Conservation (phyloP, 2,113 vertebrate genomes). For the Pachypanchax playfairii region DNA sequence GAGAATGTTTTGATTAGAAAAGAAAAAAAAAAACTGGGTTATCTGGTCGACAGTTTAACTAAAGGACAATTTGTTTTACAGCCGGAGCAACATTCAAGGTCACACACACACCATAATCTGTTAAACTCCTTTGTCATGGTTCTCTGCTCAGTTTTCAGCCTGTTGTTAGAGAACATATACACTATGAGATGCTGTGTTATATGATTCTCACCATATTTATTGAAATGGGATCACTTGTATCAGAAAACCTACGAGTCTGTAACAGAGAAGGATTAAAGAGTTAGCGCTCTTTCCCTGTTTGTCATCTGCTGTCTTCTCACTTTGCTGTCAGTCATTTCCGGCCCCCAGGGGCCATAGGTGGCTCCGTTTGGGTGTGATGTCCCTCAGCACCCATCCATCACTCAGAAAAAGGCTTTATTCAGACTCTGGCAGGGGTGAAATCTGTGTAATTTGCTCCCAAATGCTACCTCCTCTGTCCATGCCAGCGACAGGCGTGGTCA, state of each 20-base stretch:
- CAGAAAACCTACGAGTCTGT: background rate
- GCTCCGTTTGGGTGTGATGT: slow-evolving; percentile 60
- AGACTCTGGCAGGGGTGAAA: slow-evolving; percentile 81
- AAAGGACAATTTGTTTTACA: slow-evolving; percentile 62
- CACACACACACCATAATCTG: background rate
- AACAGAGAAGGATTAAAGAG: slow-evolving; percentile 18
- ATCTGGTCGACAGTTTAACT: slow-evolving; percentile 47
- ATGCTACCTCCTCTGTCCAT: slow-evolving; percentile 63
- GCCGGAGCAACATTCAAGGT: slow-evolving; percentile 50
- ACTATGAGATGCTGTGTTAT: background rate
- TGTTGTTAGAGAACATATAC: slow-evolving; percentile 6
- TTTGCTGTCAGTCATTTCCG: slow-evolving; percentile 64
- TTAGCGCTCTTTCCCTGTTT: slow-evolving; percentile 23
- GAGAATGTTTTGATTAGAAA: slow-evolving; percentile 43
- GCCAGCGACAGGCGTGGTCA: slow-evolving; percentile 70
- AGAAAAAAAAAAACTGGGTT: slow-evolving; percentile 55
- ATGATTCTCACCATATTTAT: background rate
- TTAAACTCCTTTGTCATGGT: slow-evolving; percentile 3
- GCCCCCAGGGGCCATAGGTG: slow-evolving; percentile 58
- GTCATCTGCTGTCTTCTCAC: slow-evolving; percentile 36
- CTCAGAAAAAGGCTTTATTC: slow-evolving; percentile 71
- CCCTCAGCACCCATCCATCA: slow-evolving; percentile 76
- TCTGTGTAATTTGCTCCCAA: slow-evolving; percentile 78
- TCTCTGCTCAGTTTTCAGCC: slow-evolving; percentile 3
- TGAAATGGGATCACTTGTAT: background rate